Evolutionary conservation across 2,888 invertebrate genomes (phyloP).

Genomic region (Drosophila engyochracea): DNA sequence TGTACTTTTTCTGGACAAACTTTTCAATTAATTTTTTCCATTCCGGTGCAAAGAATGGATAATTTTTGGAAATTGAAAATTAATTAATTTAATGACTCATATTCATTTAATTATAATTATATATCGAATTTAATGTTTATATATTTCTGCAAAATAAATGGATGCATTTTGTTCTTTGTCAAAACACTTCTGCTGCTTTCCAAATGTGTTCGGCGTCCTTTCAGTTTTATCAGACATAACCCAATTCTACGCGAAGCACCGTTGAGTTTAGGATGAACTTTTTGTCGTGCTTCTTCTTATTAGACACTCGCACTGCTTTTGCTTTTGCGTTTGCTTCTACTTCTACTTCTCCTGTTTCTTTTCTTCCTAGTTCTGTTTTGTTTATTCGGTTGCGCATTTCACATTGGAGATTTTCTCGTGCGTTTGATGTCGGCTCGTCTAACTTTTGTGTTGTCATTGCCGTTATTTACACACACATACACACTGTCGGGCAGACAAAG

Average conservation of each 20-base stretch:
- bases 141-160: background rate
- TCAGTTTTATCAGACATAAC: background rate
- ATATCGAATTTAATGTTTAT: background rate
- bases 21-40: background rate
- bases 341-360: background rate
- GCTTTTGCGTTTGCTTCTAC: background rate
- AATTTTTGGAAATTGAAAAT: background rate
- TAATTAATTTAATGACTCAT: background rate
- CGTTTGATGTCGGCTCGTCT: constrained; percentile 24
- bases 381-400: constrained; percentile 20
- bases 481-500: background rate
- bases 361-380: background rate
- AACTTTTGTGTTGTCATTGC: constrained; percentile 29
- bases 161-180: background rate
- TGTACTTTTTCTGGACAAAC: background rate
- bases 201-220: background rate
- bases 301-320: constrained; percentile 1
- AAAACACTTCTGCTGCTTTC: background rate
- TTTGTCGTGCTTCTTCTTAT: constrained; percentile 7
- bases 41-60: too few relatives aligned
- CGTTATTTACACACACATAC: constrained; percentile 22
- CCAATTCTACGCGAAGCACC: background rate
- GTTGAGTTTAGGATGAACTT: constrained; percentile 10
- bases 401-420: background rate
- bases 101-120: too few relatives aligned